These are phyloP conservation scores for Pelmatolapia mariae DNA, from an alignment of 2,113 vertebrate species.

Conservation along the genomic window DNA sequence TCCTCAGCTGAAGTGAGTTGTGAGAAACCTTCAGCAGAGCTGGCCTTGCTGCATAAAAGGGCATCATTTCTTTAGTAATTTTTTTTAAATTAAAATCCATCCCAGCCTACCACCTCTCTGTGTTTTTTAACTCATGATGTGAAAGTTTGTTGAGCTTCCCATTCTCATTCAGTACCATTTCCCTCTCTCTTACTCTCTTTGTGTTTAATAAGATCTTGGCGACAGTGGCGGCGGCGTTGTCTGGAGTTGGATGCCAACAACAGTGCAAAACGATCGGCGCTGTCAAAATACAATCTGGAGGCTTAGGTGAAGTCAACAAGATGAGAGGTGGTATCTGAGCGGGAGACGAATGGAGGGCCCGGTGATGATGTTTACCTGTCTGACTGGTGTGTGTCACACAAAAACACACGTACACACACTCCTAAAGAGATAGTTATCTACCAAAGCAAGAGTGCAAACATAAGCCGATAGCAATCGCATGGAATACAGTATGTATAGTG, in stretches of 20 bases:
- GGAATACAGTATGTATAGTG: slow-evolving; percentile 2
- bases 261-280: slow-evolving; percentile 30
- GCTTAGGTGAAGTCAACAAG: slow-evolving; percentile 56
- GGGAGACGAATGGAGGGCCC: not conserved
- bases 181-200: not conserved
- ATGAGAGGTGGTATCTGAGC: slow-evolving; percentile 33
- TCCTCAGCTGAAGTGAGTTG: not conserved
- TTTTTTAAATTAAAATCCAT: not conserved
- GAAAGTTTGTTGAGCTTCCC: slow-evolving; percentile 1
- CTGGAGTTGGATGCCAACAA: slow-evolving; percentile 14
- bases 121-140: not conserved
- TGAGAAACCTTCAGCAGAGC: not conserved
- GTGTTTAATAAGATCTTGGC: slow-evolving; percentile 43
- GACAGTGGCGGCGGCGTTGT: not conserved
- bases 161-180: slow-evolving; percentile 33
- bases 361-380: slow-evolving; percentile 36
- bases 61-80: not conserved
- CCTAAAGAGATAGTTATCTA: slow-evolving; percentile 15
- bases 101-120: not conserved
- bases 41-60: not conserved
- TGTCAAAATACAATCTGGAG: slow-evolving; percentile 61
- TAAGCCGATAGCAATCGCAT: not conserved
- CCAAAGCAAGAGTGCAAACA: not conserved
- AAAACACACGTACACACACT: not conserved
- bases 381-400: not conserved